Base-by-base conservation (phyloP, 2,888 invertebrate genomes). In the Volucella inanis region DNA sequence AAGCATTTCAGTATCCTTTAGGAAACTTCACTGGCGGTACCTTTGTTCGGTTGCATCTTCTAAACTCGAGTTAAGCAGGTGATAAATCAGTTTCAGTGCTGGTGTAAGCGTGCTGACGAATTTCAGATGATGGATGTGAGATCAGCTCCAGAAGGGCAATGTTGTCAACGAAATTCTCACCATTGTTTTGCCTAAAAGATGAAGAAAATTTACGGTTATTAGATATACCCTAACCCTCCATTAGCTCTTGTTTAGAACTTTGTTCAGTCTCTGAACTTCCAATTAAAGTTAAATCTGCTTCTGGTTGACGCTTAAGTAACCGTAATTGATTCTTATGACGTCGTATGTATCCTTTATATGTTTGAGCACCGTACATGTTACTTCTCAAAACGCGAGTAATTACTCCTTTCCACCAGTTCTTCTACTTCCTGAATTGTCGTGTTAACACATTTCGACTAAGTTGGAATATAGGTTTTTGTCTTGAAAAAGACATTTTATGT, bases 401-500 rank as follows among this genome's bases (percentile, higher is more conserved):
- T 2, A 67, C 54, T 31, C 67, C 67, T 3, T 67, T 67, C n/a
- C n/a, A 0, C 55, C 47, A 68, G 15, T 68, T 68, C 41, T 14
- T 41, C 0, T 41, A 41, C 43, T 52, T 65, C 9, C 18, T 45
- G 45, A 18, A 18, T 18, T 18, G n/a, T n/a, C n/a, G 18, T 18
- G 18, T 2, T 18, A 18, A 18, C 18, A 18, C 4, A 55, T 11
- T 50, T 11, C 2, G n/a, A 50, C 4, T 14, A n/a, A n/a, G 12
- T 11, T 55, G 14, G 8, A 14, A 68, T 38, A 55, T 68, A 22
- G 55, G 45, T 54, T 68, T 54, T 38, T 68, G 68, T 68, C 54
- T 68, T 68, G 54, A 52, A 55, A 68, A 68, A 45, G 55, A 55
- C 68, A 22, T 68, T 55, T 55, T 55, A 45, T 68, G 50, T 50